Conservation (phyloP, 2,888 invertebrate species). For the Apotomis betuletana region DNA sequence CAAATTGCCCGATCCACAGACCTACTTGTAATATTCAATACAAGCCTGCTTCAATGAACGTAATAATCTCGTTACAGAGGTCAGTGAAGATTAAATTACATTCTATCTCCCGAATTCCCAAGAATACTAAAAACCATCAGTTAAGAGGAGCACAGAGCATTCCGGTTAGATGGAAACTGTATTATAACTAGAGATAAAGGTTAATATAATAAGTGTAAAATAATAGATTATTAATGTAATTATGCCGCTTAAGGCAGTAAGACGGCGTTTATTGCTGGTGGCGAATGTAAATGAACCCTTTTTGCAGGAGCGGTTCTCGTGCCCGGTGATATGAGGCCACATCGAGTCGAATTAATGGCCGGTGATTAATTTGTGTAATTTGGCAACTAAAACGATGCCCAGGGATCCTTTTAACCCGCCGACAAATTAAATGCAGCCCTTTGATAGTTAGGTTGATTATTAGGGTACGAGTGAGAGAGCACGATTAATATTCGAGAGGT, state of each 20-base stretch:
- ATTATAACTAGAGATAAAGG: conserved; percentile 33
- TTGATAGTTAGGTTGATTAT: conserved; percentile 62
- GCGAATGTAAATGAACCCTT: conserved; percentile 40
- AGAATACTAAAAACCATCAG: conserved; percentile 30
- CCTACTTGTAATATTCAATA: conserved; percentile 23
- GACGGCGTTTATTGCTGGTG: conserved; percentile 33
- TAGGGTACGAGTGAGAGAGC: conserved; percentile 57
- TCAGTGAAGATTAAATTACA: conserved; percentile 11
- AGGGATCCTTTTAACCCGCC: conserved; percentile 53
- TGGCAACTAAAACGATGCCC: conserved; percentile 60
- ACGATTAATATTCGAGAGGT: conserved; percentile 67
- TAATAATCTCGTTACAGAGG: conserved; percentile 23
- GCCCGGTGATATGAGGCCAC: conserved; percentile 62
- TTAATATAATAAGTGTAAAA: conserved; percentile 26
- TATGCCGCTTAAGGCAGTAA: conserved; percentile 23
- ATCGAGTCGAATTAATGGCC: conserved; percentile 57
- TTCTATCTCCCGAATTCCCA: conserved; percentile 22
- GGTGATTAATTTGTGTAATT: conserved; percentile 62
- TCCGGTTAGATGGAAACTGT: conserved; percentile 19
- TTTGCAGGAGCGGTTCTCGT: conserved; percentile 24
- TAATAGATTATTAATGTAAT: conserved; percentile 41
- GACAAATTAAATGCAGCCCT: conserved; percentile 51
- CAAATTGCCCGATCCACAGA: conserved; percentile 18
- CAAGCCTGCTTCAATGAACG: conserved; percentile 22
- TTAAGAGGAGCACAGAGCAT: conserved; percentile 9